Percentiles rank a stretch among this genome's conserved stretches.
Conservation (phyloP, 2,888 invertebrate species). For the Phlogophora meticulosa region DNA sequence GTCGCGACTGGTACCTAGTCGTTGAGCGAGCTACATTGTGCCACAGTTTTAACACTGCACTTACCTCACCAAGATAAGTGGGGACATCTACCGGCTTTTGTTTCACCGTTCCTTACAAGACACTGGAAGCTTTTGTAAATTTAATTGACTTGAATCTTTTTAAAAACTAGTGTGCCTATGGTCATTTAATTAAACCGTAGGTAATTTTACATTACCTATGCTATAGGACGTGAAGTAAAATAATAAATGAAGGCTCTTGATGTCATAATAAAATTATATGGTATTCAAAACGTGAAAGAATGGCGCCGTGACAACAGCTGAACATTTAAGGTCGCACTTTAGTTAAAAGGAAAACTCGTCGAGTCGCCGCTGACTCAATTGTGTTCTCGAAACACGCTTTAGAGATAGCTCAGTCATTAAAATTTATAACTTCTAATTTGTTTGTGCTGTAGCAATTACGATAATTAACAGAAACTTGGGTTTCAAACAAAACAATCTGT, state of each 20-base stretch:
- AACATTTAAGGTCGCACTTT: slow-evolving; percentile 30
- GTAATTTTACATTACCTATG: background rate
- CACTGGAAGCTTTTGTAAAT: slow-evolving; percentile 1
- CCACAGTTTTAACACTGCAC: slow-evolving; percentile 39
- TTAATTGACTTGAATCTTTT: background rate
- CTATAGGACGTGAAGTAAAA: background rate
- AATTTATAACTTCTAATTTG: slow-evolving; percentile 70
- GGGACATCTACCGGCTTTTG: slow-evolving; percentile 12
- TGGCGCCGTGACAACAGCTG: slow-evolving; percentile 39
- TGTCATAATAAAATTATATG: slow-evolving; percentile 33
- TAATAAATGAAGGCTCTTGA: slow-evolving; percentile 13
- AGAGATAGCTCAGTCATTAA: slow-evolving; percentile 65
- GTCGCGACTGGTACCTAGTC: slow-evolving; percentile 49
- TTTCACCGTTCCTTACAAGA: slow-evolving; percentile 6
- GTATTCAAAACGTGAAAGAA: slow-evolving; percentile 49
- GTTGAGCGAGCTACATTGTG: slow-evolving; percentile 45
- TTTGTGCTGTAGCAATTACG: slow-evolving; percentile 67
- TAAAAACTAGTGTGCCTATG: background rate
- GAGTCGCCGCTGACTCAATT: slow-evolving; percentile 54
- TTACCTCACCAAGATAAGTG: slow-evolving; percentile 25
- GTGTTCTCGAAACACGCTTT: slow-evolving; percentile 58
- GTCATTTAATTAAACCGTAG: background rate
- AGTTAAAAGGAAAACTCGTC: slow-evolving; percentile 46
- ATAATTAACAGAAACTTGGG: slow-evolving; percentile 63
- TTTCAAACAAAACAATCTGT: slow-evolving; percentile 58